A percentile compares a stretch with the other conserved stretches of the same genome.
Conservation (phyloP, 2,113 vertebrate species). For the Capricornis sumatraensis region DNA sequence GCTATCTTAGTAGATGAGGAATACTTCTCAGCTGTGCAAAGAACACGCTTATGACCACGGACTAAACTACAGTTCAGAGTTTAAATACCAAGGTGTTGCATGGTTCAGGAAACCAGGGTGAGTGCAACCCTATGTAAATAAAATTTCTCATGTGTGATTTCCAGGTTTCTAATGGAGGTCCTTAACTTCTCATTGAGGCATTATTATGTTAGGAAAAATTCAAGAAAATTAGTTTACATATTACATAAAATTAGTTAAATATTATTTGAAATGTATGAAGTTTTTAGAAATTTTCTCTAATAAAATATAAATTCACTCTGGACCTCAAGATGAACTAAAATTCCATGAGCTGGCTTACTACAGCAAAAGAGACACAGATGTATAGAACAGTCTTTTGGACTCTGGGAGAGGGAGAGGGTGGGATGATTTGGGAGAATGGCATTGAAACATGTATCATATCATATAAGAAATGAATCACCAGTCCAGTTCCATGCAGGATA, state of each 20-base stretch:
- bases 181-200: not conserved
- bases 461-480: too few relatives aligned
- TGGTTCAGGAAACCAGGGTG: not conserved
- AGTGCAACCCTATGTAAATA: not conserved
- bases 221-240: not conserved
- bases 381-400: too few relatives aligned
- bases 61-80: not conserved
- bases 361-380: too few relatives aligned
- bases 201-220: too few relatives aligned
- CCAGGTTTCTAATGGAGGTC: not conserved
- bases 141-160: not conserved
- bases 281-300: not conserved
- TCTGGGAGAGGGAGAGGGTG: too few relatives aligned
- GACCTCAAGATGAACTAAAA: not conserved
- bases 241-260: not conserved
- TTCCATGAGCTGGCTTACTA: not conserved
- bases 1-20: not conserved
- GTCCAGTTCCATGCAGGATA: too few relatives aligned
- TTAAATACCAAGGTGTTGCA: not conserved
- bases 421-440: too few relatives aligned
- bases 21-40: not conserved
- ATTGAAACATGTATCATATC: too few relatives aligned
- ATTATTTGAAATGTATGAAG: not conserved
- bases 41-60: too few relatives aligned
- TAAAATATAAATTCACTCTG: not conserved